Evolutionary conservation across 1,140 invertebrate genomes (phyloP).

Genomic region (Drosophila repletoides): DNA sequence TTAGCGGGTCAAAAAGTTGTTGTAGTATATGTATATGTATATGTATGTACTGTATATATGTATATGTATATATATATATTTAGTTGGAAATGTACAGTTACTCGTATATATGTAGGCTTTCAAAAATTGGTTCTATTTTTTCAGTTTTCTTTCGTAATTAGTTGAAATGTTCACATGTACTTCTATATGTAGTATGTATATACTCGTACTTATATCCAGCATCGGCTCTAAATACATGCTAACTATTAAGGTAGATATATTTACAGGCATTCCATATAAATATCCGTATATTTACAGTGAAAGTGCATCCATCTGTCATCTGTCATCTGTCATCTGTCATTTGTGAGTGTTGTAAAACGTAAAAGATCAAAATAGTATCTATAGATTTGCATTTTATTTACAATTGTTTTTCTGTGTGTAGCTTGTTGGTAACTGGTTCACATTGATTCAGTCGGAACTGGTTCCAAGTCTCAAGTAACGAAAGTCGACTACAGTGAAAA

Average conservation of each 20-base stretch:
- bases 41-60: slow-evolving; percentile 11
- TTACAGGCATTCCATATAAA: slow-evolving; percentile 10
- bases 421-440: no score
- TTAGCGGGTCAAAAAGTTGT: slow-evolving; percentile 55
- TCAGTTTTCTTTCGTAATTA: no score
- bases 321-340: no score
- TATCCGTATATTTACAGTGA: neutral
- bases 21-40: slow-evolving; percentile 24
- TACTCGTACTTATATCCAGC: no score
- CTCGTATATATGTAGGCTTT: no score
- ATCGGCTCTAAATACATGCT: no score
- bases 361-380: neutral
- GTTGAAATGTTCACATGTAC: no score
- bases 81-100: no score
- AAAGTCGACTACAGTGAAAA: slow-evolving; percentile 7
- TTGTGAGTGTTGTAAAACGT: neutral
- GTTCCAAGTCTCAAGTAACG: neutral
- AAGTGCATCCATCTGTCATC: no score
- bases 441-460: no score
- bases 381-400: slow-evolving; percentile 2
- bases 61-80: slow-evolving; percentile 4
- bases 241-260: slow-evolving; percentile 2
- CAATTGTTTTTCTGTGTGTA: neutral
- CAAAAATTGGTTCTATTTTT: neutral
- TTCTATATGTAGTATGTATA: neutral